Evolutionary conservation across 2,113 vertebrate species (phyloP).

Genomic region (Anguilla japonica): DNA sequence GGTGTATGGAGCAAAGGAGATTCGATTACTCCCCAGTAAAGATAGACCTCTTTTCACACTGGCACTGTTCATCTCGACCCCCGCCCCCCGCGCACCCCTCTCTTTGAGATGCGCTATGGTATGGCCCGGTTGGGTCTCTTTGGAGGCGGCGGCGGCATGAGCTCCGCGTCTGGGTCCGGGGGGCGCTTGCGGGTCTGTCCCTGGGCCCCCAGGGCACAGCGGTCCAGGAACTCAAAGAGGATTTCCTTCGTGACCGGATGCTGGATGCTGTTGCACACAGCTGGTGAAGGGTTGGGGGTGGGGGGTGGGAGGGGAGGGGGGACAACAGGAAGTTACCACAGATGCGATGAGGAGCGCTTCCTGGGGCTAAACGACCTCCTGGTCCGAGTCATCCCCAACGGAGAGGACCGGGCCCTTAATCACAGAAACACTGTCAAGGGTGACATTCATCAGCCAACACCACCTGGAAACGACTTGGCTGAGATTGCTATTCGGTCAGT

Average conservation of each 20-base stretch:
- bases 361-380: not conserved
- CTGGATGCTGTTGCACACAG: conserved; percentile 94
- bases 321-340: conserved; percentile 37
- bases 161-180: conserved; percentile 85
- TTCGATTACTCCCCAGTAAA: not conserved
- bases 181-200: conserved; percentile 78
- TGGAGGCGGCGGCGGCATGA: conserved; percentile 94
- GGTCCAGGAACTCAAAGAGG: conserved; percentile 89
- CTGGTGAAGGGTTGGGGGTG: conserved; percentile 61
- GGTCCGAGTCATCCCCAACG: not conserved
- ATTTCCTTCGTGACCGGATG: conserved; percentile 95
- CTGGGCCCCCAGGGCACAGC: conserved; percentile 73
- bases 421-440: not conserved
- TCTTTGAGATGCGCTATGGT: conserved; percentile 60
- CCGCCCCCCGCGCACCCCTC: not conserved
- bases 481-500: too few species aligned
- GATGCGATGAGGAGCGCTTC: conserved; percentile 18
- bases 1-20: not conserved
- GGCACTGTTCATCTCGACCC: conserved; percentile 44
- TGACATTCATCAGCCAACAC: not conserved
- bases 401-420: not conserved
- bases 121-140: conserved; percentile 78
- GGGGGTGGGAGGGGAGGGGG: not conserved
- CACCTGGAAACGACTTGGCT: not conserved
- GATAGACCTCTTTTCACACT: conserved; percentile 40